Evolutionary conservation across 2,797 vertebrate genomes (phyloP), one percentile per base, ranked within the genome.

Genomic region (Alcedo quadribrachys): DNA sequence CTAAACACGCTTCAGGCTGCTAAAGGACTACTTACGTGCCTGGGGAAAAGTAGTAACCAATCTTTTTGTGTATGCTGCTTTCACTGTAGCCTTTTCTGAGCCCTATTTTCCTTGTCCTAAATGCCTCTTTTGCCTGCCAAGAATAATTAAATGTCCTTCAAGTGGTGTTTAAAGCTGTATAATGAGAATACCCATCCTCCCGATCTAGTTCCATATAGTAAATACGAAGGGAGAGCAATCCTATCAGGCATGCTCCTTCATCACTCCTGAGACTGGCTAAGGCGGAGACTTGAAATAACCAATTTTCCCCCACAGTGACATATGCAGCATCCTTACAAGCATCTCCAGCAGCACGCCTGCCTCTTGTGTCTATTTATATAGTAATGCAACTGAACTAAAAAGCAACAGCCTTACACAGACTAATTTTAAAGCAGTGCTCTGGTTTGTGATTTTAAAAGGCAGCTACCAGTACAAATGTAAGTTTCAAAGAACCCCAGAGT

Each of bases 131-230:
- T 85, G 76, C 80, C 67, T 96, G 94, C 85, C 93, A 92, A 89
- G 84, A 87, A 80, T 85, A 91, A 96, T 93, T 94, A 88, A 86
- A 93, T 45, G 43, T 77, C 25, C 32, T 86, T 82, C 85, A 89
- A 93, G 58, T 89, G 74, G 60, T 86, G 74, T 84, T 95, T 94
- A 93, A 95, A 90, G 81, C 87, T 94, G 66, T 85, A 78, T 73
- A 60, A 12, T 55, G 68, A 85, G 88, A 93, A 81, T 87, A 86
- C 91, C 85, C 88, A 16, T 81, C n/a, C 58, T 92, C 79, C 70
- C 28, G 40, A 57, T 87, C 50, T 62, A 75, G 43, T 81, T 96
- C 46, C 50, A 12, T 55, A 5, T 42, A 81, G 92, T 80, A 92
- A 92, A 91, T 90, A 86, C 3, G 28, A 70, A 86, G 83, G 87